Percentiles rank a stretch among this genome's conserved stretches.
These are phyloP conservation scores for Eupsittula cactorum DNA, from an alignment of 2,113 vertebrate genomes.

Conservation along the genomic window DNA sequence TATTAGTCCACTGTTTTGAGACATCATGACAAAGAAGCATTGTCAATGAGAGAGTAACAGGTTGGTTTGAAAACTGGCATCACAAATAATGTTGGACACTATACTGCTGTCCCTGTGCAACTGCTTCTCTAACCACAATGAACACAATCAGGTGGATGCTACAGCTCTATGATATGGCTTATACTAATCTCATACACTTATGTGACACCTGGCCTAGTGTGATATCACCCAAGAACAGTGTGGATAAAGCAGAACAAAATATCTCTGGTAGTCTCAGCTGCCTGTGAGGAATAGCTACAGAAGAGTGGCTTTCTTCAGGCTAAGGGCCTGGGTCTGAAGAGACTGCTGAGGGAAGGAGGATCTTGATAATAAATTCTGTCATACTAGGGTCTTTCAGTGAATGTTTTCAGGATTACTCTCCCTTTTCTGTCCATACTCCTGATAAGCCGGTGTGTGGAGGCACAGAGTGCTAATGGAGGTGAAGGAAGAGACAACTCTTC, in stretches of 20 bases:
- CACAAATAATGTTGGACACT: background rate
- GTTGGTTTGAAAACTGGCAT: background rate
- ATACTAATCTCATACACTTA: background rate
- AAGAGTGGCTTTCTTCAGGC: background rate
- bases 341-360: background rate
- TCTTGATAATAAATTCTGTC: background rate
- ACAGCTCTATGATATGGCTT: background rate
- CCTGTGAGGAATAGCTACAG: fast-evolving
- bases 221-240: background rate
- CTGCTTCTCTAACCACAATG: background rate
- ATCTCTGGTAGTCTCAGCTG: background rate
- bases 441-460: background rate
- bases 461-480: background rate
- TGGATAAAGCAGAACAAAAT: background rate
- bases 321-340: background rate
- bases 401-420: background rate
- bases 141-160: background rate
- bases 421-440: background rate
- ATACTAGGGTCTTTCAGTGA: background rate
- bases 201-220: background rate
- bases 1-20: background rate
- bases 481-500: background rate
- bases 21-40: background rate
- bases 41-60: background rate
- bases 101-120: background rate